phyloP scores from a whole-genome alignment of 2,888 invertebrate species.

The Pterostichus niger region DNA sequence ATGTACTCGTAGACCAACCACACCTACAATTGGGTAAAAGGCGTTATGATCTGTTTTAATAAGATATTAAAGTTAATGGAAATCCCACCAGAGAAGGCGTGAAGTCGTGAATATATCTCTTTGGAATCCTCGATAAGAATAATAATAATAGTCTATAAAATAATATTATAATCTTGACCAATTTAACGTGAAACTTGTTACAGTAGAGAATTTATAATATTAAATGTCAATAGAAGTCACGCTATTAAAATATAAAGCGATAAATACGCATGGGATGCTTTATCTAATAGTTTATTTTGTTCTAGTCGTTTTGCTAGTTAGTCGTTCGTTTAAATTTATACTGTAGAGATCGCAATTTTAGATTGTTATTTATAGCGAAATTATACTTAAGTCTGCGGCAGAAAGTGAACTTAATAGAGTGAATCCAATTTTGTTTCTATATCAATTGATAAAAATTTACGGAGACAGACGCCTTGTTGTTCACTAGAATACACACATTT shows the following conservation, averaged over 20 bases:
- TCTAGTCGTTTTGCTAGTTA: slow-evolving; percentile 24
- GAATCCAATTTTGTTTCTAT: slow-evolving; percentile 10
- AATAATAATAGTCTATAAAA: too few relatives aligned
- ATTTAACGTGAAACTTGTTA: not conserved
- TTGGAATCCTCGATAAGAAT: too few relatives aligned
- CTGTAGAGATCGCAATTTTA: slow-evolving; percentile 8
- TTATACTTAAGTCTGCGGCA: slow-evolving; percentile 4
- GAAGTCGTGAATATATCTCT: too few relatives aligned
- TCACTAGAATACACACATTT: not conserved
- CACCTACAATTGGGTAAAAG: too few relatives aligned
- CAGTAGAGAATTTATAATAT: not conserved
- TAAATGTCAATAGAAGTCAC: slow-evolving; percentile 23
- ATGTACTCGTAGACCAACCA: too few relatives aligned
- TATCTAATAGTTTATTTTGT: slow-evolving; percentile 22
- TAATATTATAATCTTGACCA: slow-evolving; percentile 12
- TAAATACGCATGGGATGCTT: not conserved
- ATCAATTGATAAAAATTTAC: not conserved
- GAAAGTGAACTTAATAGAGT: not conserved
- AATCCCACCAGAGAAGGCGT: too few relatives aligned
- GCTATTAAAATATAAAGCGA: slow-evolving; percentile 3
- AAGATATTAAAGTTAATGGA: too few relatives aligned
- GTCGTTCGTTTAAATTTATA: not conserved
- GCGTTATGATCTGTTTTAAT: too few relatives aligned
- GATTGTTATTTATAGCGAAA: slow-evolving; percentile 29
- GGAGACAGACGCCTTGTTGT: slow-evolving; percentile 1